A percentile compares a stretch with the other conserved stretches of the same genome.
Evolutionary conservation across 2,113 vertebrate species (phyloP).

Genomic region (Acinonyx jubatus): DNA sequence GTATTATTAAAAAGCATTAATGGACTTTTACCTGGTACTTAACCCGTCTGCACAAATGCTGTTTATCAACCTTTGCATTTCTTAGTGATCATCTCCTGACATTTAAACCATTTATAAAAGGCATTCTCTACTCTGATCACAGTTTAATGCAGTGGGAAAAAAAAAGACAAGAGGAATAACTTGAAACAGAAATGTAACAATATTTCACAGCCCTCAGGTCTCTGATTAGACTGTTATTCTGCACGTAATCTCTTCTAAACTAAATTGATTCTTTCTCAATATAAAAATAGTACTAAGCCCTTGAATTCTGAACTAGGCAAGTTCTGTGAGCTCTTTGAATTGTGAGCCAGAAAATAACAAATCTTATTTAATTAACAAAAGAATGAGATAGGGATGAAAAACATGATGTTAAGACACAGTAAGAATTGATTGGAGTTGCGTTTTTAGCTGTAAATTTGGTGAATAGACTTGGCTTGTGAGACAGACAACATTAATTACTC

Average conservation of each 20-base stretch:
- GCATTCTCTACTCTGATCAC: constrained; percentile 47
- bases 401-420: constrained; percentile 61
- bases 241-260: constrained; percentile 69
- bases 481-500: constrained; percentile 76
- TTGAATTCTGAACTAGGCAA: constrained; percentile 64
- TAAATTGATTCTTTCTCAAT: constrained; percentile 72
- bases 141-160: not conserved
- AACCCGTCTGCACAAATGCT: constrained; percentile 34
- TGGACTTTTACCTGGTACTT: not conserved
- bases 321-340: constrained; percentile 48
- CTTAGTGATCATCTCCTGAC: constrained; percentile 44
- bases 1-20: not conserved
- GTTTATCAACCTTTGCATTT: constrained; percentile 53
- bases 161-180: constrained; percentile 45
- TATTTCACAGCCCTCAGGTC: constrained; percentile 67
- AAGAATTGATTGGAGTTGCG: constrained; percentile 70
- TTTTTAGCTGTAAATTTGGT: constrained; percentile 76
- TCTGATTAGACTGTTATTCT: constrained; percentile 65
- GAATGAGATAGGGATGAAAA: constrained; percentile 74
- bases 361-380: constrained; percentile 78
- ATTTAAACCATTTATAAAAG: constrained; percentile 58
- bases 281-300: constrained; percentile 68
- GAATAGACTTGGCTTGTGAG: constrained; percentile 58
- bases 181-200: constrained; percentile 69
- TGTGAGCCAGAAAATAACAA: constrained; percentile 61